A percentile compares a stretch with the other conserved stretches of the same genome.
phyloP scores from a whole-genome alignment of 2,113 vertebrate genomes.

The Acanthochromis polyacanthus region DNA sequence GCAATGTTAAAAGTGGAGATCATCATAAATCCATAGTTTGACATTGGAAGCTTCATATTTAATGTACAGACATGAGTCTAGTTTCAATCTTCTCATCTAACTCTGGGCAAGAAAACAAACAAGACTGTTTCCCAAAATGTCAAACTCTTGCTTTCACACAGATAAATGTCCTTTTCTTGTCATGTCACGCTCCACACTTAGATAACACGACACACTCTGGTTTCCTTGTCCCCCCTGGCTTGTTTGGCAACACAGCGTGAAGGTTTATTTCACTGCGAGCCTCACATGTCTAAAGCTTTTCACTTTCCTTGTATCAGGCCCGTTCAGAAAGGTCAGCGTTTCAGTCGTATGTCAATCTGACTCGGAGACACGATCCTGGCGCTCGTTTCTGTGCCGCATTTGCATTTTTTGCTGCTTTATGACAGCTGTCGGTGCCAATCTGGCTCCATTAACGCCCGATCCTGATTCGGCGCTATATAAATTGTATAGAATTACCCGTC shows the following conservation, averaged over 20 bases:
- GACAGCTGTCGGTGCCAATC: conserved; percentile 40
- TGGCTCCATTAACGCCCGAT: not conserved
- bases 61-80: not conserved
- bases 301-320: conserved; percentile 19
- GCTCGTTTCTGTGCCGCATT: conserved; percentile 18
- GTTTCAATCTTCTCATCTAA: conserved; percentile 7
- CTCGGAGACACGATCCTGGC: not conserved
- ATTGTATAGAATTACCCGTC: conserved; percentile 45
- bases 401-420: conserved; percentile 32
- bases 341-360: conserved; percentile 20
- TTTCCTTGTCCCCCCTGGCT: conserved; percentile 33
- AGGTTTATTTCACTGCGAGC: conserved; percentile 47
- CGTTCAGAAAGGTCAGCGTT: conserved; percentile 49
- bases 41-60: not conserved
- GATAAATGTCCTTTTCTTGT: conserved; percentile 29
- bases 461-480: conserved; percentile 5
- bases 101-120: not conserved
- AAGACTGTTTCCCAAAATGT: not conserved
- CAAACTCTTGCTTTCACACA: conserved; percentile 14
- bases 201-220: not conserved
- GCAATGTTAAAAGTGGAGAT: too few relatives aligned
- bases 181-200: conserved; percentile 17
- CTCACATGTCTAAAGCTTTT: conserved; percentile 19
- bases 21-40: not conserved
- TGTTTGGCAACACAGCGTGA: conserved; percentile 40